These are phyloP conservation scores for Heliconius charithonia DNA, from an alignment of 2,888 invertebrate species.

Conservation along the genomic window DNA sequence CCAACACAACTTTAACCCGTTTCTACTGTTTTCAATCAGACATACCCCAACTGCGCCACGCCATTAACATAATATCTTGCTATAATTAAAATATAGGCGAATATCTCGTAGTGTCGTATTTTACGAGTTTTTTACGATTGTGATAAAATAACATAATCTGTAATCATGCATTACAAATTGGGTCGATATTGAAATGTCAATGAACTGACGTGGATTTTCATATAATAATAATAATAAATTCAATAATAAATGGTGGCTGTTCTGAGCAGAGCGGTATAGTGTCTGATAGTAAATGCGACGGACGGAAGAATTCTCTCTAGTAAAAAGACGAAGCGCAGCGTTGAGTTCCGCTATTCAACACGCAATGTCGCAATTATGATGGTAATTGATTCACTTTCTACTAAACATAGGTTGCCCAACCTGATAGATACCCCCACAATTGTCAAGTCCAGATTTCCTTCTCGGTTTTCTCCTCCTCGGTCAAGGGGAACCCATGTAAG, in stretches of 20 bases:
- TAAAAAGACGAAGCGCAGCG: not conserved
- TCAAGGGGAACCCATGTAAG: no score
- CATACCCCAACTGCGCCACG: not conserved
- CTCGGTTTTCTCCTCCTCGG: no score
- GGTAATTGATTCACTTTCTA: not conserved
- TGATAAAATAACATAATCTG: constrained; percentile 56
- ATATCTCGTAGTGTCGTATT: constrained; percentile 59
- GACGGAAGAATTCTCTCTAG: no score
- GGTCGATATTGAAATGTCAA: constrained; percentile 62
- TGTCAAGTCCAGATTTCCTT: no score
- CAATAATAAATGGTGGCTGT: no score
- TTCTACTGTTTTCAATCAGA: constrained; percentile 18
- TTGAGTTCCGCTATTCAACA: not conserved
- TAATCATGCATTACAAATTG: constrained; percentile 63
- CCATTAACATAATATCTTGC: constrained; percentile 27
- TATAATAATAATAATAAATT: not conserved
- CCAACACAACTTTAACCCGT: not conserved
- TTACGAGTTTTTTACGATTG: constrained; percentile 70
- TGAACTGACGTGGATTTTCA: constrained; percentile 56
- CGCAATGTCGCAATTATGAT: not conserved
- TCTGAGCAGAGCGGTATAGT: not conserved
- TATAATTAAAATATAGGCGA: constrained; percentile 36
- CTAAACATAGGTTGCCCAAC: not conserved
- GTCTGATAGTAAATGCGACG: no score
- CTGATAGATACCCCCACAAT: not conserved